Base-by-base conservation (phyloP, 2,797 vertebrate species). In the Loris lydekkerianus region DNA sequence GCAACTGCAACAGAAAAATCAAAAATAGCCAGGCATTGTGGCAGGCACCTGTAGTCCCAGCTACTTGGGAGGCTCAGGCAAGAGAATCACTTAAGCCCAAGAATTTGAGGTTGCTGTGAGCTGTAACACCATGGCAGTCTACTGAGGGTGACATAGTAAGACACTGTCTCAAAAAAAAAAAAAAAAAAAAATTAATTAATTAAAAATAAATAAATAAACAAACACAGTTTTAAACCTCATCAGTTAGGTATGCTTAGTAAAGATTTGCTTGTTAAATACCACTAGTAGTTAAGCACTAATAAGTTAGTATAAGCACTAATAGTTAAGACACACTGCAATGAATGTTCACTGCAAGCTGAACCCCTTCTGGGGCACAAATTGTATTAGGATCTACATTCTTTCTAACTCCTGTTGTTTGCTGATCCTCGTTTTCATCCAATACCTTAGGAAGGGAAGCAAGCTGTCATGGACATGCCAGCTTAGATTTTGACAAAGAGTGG, bases 261-360 rank as follows among this genome's bases (percentile, higher is more conserved):
- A 40, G 85, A 65, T 90, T 56, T 96, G 40, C 31, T 83, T 86
- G 27, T 92, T 69, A 72, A 95, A 86, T 20, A 76, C 27, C 75
- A 88, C 15, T 34, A 34, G 34, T 34, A 34, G 34, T 34, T 34
- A 34, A 34, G 34, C 34, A 34, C 34, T 34, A 34, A 34, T 34
- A 34, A 34, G 34, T 34, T 34, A 34, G 34, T 34, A 29, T 20
- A 31, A n/a, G 21, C 27, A 13, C 14, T 83, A 49, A 63, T 58
- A 56, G 82, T 56, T 21, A 40, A 69, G 72, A 69, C 37, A 23
- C 2, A 15, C 2, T 69, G 29, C 5, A 69, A 18, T 80, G 14
- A 13, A 40, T 23, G 73, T 87, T 86, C 40, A 43, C 7, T 76
- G n/a, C 56, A 6, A 34, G 21, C 40, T n/a, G 37, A 89, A 43